phyloP scores from a whole-genome alignment of 2,797 vertebrate genomes.

The Rhynchonycteris naso region DNA sequence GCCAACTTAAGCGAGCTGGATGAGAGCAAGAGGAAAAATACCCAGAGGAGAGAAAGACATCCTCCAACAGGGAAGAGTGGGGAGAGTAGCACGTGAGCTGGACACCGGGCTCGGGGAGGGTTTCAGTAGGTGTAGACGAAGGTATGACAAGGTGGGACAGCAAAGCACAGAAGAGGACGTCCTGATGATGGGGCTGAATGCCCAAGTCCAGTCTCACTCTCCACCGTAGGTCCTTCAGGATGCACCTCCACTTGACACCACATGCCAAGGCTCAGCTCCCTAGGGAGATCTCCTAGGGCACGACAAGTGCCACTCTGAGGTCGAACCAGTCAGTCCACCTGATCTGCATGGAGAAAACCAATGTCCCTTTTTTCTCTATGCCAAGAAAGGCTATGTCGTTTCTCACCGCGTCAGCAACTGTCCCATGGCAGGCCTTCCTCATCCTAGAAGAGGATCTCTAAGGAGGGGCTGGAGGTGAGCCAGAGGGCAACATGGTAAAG shows the following conservation, averaged over 20 bases:
- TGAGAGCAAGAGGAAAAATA: background rate
- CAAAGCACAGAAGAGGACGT: background rate
- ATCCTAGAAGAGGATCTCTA: background rate
- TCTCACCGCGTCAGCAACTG: background rate
- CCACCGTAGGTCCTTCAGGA: background rate
- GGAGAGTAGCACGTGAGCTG: background rate
- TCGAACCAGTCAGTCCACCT: background rate
- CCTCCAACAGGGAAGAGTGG: background rate
- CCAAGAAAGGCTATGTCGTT: background rate
- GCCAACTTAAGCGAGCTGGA: background rate
- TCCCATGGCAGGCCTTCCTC: background rate
- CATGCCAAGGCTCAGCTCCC: background rate
- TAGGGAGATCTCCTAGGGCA: background rate
- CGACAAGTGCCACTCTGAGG: background rate
- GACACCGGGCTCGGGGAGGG: background rate
- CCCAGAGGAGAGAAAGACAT: background rate
- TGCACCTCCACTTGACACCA: background rate
- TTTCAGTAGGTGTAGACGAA: background rate
- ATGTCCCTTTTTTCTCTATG: background rate
- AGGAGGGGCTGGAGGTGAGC: background rate
- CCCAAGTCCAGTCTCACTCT: background rate
- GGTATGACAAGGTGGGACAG: background rate
- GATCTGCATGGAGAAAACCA: background rate
- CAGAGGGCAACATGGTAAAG: background rate
- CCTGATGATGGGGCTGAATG: background rate